phyloP scores from a whole-genome alignment of 2,113 vertebrate species.

The Pseudopipra pipra region DNA sequence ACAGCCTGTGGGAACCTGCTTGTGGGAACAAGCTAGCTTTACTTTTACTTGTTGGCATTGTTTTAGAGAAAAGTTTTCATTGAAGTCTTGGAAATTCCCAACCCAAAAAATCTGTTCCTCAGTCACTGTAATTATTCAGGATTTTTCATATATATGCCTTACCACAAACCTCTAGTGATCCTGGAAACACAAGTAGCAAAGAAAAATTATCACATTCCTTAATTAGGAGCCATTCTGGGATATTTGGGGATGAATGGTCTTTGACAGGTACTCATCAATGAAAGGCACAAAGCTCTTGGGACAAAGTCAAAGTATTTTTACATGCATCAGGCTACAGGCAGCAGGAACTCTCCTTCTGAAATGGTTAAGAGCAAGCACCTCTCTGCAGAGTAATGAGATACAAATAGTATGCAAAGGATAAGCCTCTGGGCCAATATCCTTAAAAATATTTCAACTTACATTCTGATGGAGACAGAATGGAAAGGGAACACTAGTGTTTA shows the following conservation, averaged over 20 bases:
- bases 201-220: not conserved
- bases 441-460: not conserved
- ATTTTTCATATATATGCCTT: not conserved
- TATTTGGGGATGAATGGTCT: not conserved
- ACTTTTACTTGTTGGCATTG: not conserved
- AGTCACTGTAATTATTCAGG: not conserved
- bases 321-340: not conserved
- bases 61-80: not conserved
- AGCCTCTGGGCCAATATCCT: not conserved
- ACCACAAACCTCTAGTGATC: not conserved
- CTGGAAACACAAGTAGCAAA: not conserved
- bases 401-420: not conserved
- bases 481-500: not conserved
- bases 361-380: not conserved
- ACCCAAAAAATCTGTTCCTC: not conserved
- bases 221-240: not conserved
- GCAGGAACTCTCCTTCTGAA: not conserved
- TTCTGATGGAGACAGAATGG: not conserved
- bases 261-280: not conserved
- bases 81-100: slow-evolving; percentile 8
- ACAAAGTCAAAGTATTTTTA: not conserved
- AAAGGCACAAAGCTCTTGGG: not conserved
- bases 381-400: not conserved
- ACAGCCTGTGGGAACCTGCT: not conserved
- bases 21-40: not conserved